Evolutionary conservation across 2,888 invertebrate genomes (phyloP), one percentile per base, ranked within the genome.

Genomic region (Sphaerophoria taeniata): DNA sequence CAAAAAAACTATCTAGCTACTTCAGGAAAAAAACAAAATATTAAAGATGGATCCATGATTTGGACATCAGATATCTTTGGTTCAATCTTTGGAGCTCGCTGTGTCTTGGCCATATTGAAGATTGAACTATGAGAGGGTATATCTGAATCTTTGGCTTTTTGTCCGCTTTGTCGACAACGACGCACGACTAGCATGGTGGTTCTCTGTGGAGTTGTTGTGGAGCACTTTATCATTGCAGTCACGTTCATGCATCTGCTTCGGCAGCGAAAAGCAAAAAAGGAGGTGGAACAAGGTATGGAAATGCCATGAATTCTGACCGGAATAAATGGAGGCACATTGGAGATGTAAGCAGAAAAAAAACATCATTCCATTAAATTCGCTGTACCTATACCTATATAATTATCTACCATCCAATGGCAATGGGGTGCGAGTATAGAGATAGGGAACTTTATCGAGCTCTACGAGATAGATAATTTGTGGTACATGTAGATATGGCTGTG

Each of bases 151-250:
- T 69, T 45, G 81, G 47, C 69, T 61, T 51, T 31, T 7, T n/a
- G 60, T 24, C 24, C 24, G 24, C 24, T 24, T 24, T 24, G 24
- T 24, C 1, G 24, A 24, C 24, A 2, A 24, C 24, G 24, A 24
- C 1, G 24, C 24, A 24, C 24, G 24, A 24, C 24, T 24, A 24
- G 1, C 24, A 24, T 24, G 24, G 24, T 43, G 43, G 43, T 12
- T 43, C n/a, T 31, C 11, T 33, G 43, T 12, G 31, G 47, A 70
- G 76, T 70, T 16, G 24, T 33, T 55, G 55, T 24, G 24, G 43
- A 60, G 24, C 24, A 88, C 88, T 89, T 90, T 89, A 90, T 89
- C 89, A 90, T 90, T 90, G 89, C 89, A 89, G 90, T 90, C 90
- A 90, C 90, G 90, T 90, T 90, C 70, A 58, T 76, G 77, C 77